Base-by-base conservation (phyloP, 1,140 invertebrate species). In the roundworm (Caenorhabditis elegans) region DNA sequence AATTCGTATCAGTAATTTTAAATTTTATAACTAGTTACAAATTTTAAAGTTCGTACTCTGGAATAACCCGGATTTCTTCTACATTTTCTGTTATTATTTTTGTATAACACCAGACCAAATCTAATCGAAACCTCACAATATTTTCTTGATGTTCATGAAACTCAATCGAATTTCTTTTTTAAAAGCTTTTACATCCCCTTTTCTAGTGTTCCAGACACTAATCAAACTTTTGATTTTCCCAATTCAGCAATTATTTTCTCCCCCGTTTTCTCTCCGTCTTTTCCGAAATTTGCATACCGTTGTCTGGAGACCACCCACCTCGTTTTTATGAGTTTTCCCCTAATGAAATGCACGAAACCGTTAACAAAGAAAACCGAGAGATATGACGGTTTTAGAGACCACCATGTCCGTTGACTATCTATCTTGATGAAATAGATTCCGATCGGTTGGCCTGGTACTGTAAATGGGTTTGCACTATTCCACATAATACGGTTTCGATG, bases 401-500 rank as follows among this genome's bases (percentile, higher is more conserved):
- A 11, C 55, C 55, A 4, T 17, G 28, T 3, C 31, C 3, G 10
- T 34, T 36, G 39, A 43, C 39, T 28, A 17, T 34, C 28, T 15
- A 65, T 65, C 26, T 65, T 65, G 55, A 65, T 65, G 55, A 34
- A 26, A 17, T 15, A 26, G 49, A 24, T 22, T 53, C 5, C 13
- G 22, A 22, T n/a, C n/a, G n/a, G n/a, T 43, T 5, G 5, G 17
- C n/a, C 17, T 8, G 60, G 43, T 70, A 31, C 26, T 31, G 34
- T 70, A 70, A 0, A 70, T 34, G 53, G 31, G 60, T 70, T 39
- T 70, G 60, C 60, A 70, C 60, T 70, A 13, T 60, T 31, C n/a
- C 55, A 34, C 60, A 60, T 34, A 70, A 70, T 70, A 70, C 60
- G 60, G 60, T 70, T 70, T 70, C 60, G 34, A n/a, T n/a, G n/a